These are phyloP conservation scores for Percina caprodes DNA, from an alignment of 2,113 vertebrate species.

Conservation along the genomic window DNA sequence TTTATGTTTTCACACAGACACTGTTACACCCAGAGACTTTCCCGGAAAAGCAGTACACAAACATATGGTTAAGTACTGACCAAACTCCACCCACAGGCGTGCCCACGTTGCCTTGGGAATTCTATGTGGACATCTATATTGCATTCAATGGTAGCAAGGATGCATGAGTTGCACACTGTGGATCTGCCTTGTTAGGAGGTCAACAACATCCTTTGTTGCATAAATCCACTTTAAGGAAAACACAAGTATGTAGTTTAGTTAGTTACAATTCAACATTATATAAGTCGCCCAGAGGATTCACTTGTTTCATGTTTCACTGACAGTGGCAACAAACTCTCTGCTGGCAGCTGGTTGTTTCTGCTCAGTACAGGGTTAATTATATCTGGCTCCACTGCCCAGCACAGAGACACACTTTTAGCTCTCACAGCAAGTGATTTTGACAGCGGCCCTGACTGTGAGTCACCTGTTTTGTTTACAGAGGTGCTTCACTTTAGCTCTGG, in stretches of 20 bases:
- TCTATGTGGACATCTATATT: neutral
- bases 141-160: neutral
- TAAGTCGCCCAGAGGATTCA: constrained; percentile 17
- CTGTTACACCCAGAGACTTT: constrained; percentile 53
- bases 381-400: constrained; percentile 34
- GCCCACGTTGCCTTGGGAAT: neutral
- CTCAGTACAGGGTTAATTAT: constrained; percentile 59
- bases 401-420: constrained; percentile 52
- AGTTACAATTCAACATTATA: neutral
- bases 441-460: constrained; percentile 63
- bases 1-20: neutral
- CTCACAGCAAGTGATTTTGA: constrained; percentile 42
- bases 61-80: constrained; percentile 21
- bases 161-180: neutral
- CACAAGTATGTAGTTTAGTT: neutral
- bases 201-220: neutral
- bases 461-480: constrained; percentile 52
- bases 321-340: constrained; percentile 41
- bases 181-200: neutral
- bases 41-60: constrained; percentile 34
- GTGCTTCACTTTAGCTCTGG: constrained; percentile 51
- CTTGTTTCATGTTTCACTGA: constrained; percentile 49
- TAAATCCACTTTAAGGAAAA: neutral
- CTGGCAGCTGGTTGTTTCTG: constrained; percentile 42
- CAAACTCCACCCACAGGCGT: constrained; percentile 32